Percentiles rank a stretch among this genome's conserved stretches.
These are phyloP conservation scores for Pelagia noctiluca DNA, from an alignment of 30 jellyfish, hydroid and myxozoan species.

Conservation along the genomic window DNA sequence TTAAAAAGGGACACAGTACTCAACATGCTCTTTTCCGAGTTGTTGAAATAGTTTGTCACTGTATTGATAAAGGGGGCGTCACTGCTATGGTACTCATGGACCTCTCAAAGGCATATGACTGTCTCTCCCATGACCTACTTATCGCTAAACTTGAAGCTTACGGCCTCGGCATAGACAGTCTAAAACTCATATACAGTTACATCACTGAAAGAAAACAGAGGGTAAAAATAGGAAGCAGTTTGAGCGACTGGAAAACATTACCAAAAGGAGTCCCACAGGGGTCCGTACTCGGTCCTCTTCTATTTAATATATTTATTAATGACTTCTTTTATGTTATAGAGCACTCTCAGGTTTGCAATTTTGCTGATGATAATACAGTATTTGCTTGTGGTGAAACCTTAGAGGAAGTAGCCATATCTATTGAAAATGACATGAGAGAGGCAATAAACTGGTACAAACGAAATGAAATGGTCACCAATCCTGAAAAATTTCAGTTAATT, in stretches of 20 bases:
- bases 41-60: constrained; percentile 13
- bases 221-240: constrained; percentile 34
- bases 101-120: constrained; percentile 41
- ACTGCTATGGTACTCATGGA: constrained; percentile 38
- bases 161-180: constrained; percentile 55
- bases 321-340: constrained; percentile 27
- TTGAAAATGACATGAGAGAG: constrained; percentile 45
- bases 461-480: constrained; percentile 49
- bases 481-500: constrained; percentile 17
- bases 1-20: constrained; percentile 36
- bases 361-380: constrained; percentile 45
- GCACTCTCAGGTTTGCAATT: constrained; percentile 64
- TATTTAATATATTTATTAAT: constrained; percentile 19
- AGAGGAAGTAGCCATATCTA: constrained; percentile 46
- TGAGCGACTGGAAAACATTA: constrained; percentile 30
- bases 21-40: constrained; percentile 42
- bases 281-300: constrained; percentile 25
- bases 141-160: constrained; percentile 49
- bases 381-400: constrained; percentile 63
- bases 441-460: constrained; percentile 52
- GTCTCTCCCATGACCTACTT: constrained; percentile 43
- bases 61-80: constrained; percentile 23
- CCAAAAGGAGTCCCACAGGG: constrained; percentile 49
- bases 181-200: constrained; percentile 36
- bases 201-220: constrained; percentile 49